Evolutionary conservation across 2,797 vertebrate genomes (phyloP), one percentile per base, ranked within the genome.

Genomic region (Danionella dracula): DNA sequence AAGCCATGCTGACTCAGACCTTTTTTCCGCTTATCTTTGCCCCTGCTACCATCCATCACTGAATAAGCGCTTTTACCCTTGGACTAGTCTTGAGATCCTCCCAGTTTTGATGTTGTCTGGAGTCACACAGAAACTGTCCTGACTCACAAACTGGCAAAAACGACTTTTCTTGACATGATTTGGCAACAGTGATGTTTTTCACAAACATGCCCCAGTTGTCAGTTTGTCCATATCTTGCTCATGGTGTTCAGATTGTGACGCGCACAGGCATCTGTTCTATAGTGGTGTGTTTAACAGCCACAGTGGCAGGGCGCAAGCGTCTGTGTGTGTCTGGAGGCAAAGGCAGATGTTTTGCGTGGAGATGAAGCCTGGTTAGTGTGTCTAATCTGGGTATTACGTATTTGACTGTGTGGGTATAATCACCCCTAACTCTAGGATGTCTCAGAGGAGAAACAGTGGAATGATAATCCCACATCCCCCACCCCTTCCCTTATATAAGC

Each of bases 321-420:
- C 35, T 56, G 51, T 46, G 35, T 32, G 13, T 46, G 29, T 42
- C 54, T 19, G 21, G 5, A 44, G 27, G 58, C 42, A 37, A 16
- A 59, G 53, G 58, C 58, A 68, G 70, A 70, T 83, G 76, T 78
- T 80, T 81, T 80, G 45, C 8, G 65, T 44, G 11, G 74, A 85
- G 83, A 84, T 83, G 83, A 84, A 79, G 81, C 71, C 78, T 60
- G 77, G 76, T 77, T 41, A 71, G 46, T 73, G 55, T 57, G 51
- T 64, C 65, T 86, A 86, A 89, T 88, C 84, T 81, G 58, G 76
- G 77, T 81, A 81, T 86, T 84, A 86, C 76, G 72, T 79, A 83
- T 81, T 83, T 76, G 76, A 78, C 79, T 66, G 45, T 76, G 83
- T 79, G 76, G 82, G 80, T 79, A 80, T 80, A 84, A 83, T 85